These are phyloP conservation scores for Drosophila nr. medialis DNA, from an alignment of 2,888 invertebrate species.

Conservation along the genomic window DNA sequence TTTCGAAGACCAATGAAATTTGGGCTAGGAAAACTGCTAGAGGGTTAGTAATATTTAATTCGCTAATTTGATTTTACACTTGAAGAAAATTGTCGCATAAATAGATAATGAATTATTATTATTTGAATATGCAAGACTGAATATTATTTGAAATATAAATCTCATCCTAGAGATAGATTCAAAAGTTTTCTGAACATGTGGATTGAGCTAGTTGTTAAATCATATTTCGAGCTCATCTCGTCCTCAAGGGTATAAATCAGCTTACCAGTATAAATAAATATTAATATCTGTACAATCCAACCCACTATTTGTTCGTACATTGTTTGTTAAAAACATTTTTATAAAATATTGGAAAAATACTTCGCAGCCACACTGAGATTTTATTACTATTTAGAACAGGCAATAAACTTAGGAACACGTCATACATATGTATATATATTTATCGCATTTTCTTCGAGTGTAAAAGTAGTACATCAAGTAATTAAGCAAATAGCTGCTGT, in stretches of 20 bases:
- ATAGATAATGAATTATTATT: background rate
- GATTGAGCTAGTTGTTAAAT: background rate
- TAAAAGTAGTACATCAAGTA: slow-evolving; percentile 55
- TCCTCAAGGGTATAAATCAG: background rate
- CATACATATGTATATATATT: background rate
- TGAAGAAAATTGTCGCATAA: background rate
- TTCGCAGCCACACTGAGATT: background rate
- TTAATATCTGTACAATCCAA: background rate
- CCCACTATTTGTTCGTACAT: background rate
- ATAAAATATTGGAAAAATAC: background rate
- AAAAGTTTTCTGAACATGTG: background rate
- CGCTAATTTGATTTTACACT: slow-evolving; percentile 17
- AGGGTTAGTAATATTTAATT: slow-evolving; percentile 29
- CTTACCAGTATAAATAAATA: background rate
- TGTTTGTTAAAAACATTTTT: background rate
- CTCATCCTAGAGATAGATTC: background rate
- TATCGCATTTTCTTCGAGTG: slow-evolving; percentile 38
- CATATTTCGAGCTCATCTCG: background rate
- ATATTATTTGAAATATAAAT: background rate
- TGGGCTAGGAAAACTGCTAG: slow-evolving; percentile 6
- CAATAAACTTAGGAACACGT: background rate
- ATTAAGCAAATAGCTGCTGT: slow-evolving; percentile 67
- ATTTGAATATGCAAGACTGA: background rate
- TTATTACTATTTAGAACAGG: background rate
- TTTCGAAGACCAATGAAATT: slow-evolving; percentile 35